Percentiles rank a stretch among this genome's conserved stretches.
These are phyloP conservation scores for Protobothrops flavoviridis DNA, from an alignment of 2,113 vertebrate species.

Conservation along the genomic window DNA sequence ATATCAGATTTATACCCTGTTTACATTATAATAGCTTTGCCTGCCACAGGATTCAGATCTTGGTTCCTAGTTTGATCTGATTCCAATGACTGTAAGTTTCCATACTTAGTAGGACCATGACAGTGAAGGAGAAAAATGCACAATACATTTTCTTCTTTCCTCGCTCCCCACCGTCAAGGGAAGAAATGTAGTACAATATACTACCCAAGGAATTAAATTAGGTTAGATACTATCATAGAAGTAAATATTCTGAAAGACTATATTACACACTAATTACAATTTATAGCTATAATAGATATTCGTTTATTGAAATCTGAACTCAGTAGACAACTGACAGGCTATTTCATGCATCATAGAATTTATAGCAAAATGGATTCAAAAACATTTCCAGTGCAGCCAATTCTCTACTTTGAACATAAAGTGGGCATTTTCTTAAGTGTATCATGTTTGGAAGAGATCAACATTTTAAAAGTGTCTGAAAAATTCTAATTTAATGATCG, in stretches of 20 bases:
- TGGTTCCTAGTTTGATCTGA: not conserved
- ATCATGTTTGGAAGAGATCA: constrained; percentile 39
- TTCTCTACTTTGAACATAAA: constrained; percentile 67
- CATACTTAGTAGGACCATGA: not conserved
- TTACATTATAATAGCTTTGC: not conserved
- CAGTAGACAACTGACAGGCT: constrained; percentile 70
- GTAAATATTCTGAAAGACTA: constrained; percentile 61
- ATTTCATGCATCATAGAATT: constrained; percentile 77
- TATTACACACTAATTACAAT: constrained; percentile 55
- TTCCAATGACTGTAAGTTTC: not conserved
- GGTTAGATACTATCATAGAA: constrained; percentile 48
- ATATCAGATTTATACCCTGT: not conserved
- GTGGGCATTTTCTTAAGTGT: constrained; percentile 50
- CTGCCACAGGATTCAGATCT: not conserved
- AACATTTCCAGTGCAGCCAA: constrained; percentile 58
- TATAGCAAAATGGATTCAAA: constrained; percentile 64
- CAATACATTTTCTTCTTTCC: not conserved
- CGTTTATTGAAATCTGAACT: constrained; percentile 69
- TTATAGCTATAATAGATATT: constrained; percentile 66
- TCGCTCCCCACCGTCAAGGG: not conserved
- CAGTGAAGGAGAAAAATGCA: not conserved
- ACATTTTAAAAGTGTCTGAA: constrained; percentile 48
- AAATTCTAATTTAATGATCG: constrained; percentile 38
- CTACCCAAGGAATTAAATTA: constrained; percentile 20
- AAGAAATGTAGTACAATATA: constrained; percentile 6